Evolutionary conservation across 2,888 invertebrate species (phyloP), one percentile per base, ranked within the genome.

Genomic region (Morpho deidamia): DNA sequence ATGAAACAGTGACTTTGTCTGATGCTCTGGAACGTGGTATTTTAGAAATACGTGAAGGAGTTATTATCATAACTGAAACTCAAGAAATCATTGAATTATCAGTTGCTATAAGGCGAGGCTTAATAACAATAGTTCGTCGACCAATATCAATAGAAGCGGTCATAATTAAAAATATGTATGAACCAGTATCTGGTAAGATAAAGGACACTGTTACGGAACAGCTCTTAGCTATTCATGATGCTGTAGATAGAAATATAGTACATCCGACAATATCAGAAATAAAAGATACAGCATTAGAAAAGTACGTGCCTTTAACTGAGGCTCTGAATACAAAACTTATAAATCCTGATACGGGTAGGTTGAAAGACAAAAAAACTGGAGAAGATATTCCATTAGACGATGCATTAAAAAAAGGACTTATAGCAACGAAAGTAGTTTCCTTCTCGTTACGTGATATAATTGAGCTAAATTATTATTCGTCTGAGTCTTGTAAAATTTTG

Each of bases 21-120:
- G 96, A 97, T 84, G 97, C 97, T 54, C 91, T 95, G 56, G 95
- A 96, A 74, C 91, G 91, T 56, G 94, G 95, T 51, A 91, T 96
- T 63, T 92, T 97, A 57, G 94, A 96, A 84, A 91, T 96, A 60
- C 91, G 92, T 64, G 91, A 92, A 59, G 95, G 95, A 40, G 85
- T 94, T 34, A 91, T 96, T 42, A 91, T 94, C 44, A 93, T 95
- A 66, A 88, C 92, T 35, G 92, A 93, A 70, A 94, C 94, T 1
- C 91, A 91, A 48, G 91, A 93, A 69, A 92, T 92, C 61, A 92
- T 95, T 52, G 91, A 93, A 69, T 92, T 95, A 62, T 91, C 93
- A 34, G 85, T 92, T 56, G 96, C 95, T 7, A 94, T 96, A 65
- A 85, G 91, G 63, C 86, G 92, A 63, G 96, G 96, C 41, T 83